Percentiles rank a stretch among this genome's conserved stretches.
These are phyloP conservation scores for Liodrosophila aerea DNA, from an alignment of 2,888 invertebrate genomes.

Conservation along the genomic window DNA sequence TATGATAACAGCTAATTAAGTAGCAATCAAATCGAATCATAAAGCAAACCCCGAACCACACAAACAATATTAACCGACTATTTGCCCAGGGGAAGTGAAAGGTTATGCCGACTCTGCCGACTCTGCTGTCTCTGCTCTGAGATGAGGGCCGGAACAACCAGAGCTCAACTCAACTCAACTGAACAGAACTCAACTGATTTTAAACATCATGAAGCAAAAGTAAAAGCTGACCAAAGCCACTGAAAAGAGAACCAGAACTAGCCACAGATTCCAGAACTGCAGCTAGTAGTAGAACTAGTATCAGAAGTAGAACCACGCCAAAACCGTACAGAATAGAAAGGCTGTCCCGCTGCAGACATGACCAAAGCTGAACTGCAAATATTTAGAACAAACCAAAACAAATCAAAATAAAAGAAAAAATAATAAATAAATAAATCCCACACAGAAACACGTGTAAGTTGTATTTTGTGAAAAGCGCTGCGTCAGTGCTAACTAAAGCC, in stretches of 20 bases:
- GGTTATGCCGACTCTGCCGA: conserved; percentile 40
- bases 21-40: conserved; percentile 63
- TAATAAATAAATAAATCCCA: conserved; percentile 6
- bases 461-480: conserved; percentile 21
- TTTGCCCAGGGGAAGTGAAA: conserved; percentile 47
- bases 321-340: conserved; percentile 41
- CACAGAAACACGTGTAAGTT: conserved; percentile 4
- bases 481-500: conserved; percentile 46
- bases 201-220: conserved; percentile 35
- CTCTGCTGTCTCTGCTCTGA: conserved; percentile 17
- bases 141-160: conserved; percentile 34
- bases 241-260: conserved; percentile 1
- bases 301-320: conserved; percentile 9
- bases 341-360: conserved; percentile 26
- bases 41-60: conserved; percentile 20
- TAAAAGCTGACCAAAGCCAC: conserved; percentile 2
- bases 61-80: conserved; percentile 23
- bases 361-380: conserved; percentile 49
- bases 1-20: conserved; percentile 71
- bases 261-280: neutral
- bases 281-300: conserved; percentile 8
- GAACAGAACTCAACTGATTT: conserved; percentile 11
- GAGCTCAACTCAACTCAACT: neutral
- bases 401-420: conserved; percentile 11
- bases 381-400: conserved; percentile 59